These are phyloP conservation scores for Diploscapter pachys DNA, from an alignment of 1,140 invertebrate genomes.

Conservation along the genomic window DNA sequence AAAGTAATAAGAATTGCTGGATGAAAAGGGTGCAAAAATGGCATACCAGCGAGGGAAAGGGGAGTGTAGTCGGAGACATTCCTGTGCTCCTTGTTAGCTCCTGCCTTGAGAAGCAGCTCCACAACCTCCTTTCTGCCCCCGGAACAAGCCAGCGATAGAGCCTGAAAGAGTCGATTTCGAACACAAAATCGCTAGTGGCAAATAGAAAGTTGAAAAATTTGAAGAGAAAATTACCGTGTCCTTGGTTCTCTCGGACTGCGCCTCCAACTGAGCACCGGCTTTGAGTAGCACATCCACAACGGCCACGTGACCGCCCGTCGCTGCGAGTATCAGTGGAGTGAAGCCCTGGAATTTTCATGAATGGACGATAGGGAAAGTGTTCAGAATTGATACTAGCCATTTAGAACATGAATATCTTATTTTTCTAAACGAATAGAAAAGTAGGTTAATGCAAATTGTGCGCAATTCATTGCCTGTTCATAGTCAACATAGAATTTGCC, in stretches of 20 bases:
- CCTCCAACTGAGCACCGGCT: conserved; percentile 89
- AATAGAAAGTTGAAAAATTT: too few species aligned
- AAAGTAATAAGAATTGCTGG: too few species aligned
- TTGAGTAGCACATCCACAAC: conserved; percentile 87
- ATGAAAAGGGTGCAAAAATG: too few species aligned
- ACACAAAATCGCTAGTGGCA: too few species aligned
- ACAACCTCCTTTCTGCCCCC: conserved; percentile 94
- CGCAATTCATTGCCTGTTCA: too few species aligned
- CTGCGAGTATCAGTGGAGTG: conserved; percentile 91
- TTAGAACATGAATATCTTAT: neutral
- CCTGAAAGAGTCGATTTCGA: conserved; percentile 54
- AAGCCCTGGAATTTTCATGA: conserved; percentile 66
- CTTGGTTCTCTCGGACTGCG: conserved; percentile 95
- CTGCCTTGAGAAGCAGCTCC: conserved; percentile 78
- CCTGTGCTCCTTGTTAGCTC: conserved; percentile 95
- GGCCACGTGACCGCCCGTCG: conserved; percentile 92
- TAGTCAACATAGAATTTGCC: too few species aligned
- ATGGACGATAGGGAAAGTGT: neutral
- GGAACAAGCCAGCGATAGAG: conserved; percentile 91
- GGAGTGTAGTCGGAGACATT: conserved; percentile 99
- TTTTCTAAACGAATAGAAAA: neutral
- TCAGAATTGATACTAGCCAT: too few species aligned
- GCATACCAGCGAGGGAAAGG: conserved; percentile 77
- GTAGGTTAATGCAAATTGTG: neutral
- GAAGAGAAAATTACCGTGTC: conserved; percentile 69